Evolutionary conservation across 2,797 vertebrate genomes (phyloP).

Genomic region (Geotrypetes seraphini): DNA sequence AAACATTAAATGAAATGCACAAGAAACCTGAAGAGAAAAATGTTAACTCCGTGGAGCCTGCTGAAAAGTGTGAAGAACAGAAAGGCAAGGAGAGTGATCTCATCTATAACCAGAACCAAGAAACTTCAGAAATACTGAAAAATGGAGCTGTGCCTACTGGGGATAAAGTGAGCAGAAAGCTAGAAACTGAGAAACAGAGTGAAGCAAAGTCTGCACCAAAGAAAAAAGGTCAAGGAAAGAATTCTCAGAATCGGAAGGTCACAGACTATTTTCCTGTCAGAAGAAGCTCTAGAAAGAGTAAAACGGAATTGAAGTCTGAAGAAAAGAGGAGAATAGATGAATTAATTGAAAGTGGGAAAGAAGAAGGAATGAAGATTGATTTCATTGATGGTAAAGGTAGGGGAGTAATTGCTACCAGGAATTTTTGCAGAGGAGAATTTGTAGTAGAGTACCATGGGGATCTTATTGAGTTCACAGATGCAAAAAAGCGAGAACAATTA

Average conservation of each 20-base stretch:
- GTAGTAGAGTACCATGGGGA: conserved; percentile 97
- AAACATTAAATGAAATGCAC: conserved; percentile 50
- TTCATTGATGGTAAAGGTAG: conserved; percentile 88
- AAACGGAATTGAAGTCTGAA: conserved; percentile 84
- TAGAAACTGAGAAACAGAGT: conserved; percentile 45
- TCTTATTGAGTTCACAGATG: conserved; percentile 85
- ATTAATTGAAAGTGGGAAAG: conserved; percentile 80
- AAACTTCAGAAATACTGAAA: conserved; percentile 41
- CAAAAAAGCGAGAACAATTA: conserved; percentile 68
- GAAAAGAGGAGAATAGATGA: conserved; percentile 80
- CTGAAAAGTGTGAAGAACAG: conserved; percentile 52
- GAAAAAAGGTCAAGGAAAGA: conserved; percentile 57
- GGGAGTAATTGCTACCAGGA: conserved; percentile 79
- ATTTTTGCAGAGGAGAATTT: conserved; percentile 84
- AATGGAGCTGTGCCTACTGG: conserved; percentile 22
- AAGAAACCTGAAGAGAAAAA: conserved; percentile 63
- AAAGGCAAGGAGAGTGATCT: conserved; percentile 45
- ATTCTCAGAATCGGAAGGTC: conserved; percentile 76
- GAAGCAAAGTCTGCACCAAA: conserved; percentile 59
- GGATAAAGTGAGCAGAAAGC: conserved; percentile 43
- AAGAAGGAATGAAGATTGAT: conserved; percentile 94
- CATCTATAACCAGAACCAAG: conserved; percentile 44
- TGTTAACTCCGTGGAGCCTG: conserved; percentile 35
- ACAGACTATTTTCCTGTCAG: conserved; percentile 91
- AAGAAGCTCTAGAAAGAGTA: conserved; percentile 86